Conservation (phyloP, 2,797 vertebrate species). For the Psittacula echo region DNA sequence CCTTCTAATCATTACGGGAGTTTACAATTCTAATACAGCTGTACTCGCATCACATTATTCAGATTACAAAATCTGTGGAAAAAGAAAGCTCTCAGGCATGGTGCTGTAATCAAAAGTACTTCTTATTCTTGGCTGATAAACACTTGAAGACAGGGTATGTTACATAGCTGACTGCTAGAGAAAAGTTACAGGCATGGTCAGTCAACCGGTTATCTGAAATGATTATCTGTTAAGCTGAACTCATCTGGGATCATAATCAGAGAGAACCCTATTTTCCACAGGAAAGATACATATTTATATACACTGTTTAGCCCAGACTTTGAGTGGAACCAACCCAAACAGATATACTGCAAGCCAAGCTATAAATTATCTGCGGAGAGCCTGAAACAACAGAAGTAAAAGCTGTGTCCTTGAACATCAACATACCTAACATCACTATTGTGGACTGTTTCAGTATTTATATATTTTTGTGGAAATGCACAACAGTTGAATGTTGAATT, state of each 20-base stretch:
- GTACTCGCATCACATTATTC: slow-evolving; percentile 19
- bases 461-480: background rate
- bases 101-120: background rate
- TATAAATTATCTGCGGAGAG: background rate
- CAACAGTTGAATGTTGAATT: background rate
- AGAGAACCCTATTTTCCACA: background rate
- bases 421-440: background rate
- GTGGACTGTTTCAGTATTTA: background rate
- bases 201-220: background rate
- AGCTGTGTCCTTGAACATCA: background rate
- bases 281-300: background rate
- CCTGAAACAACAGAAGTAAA: background rate
- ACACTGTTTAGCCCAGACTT: background rate
- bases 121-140: background rate
- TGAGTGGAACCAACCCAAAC: background rate
- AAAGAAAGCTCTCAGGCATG: background rate
- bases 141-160: background rate
- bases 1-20: slow-evolving; percentile 29
- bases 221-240: background rate
- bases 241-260: background rate
- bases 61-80: slow-evolving; percentile 16
- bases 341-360: background rate
- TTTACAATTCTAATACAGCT: slow-evolving; percentile 59
- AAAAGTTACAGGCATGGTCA: background rate
- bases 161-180: background rate